These are phyloP conservation scores for Stomorhina lunata DNA, from an alignment of 2,888 invertebrate species.

Conservation along the genomic window DNA sequence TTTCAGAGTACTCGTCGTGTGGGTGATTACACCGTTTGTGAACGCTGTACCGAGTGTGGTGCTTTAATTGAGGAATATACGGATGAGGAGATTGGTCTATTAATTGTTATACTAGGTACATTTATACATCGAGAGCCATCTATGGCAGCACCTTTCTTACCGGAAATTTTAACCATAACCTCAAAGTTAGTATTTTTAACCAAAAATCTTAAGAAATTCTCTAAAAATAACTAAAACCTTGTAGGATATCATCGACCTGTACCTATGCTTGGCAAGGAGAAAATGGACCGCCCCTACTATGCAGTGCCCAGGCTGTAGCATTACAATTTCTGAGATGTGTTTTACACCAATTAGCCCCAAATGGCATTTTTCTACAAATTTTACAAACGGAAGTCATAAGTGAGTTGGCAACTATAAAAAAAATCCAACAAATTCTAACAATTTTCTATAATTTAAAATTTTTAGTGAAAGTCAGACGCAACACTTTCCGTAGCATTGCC, in stretches of 20 bases:
- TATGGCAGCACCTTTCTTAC: slow-evolving; percentile 95
- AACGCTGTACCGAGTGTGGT: slow-evolving; percentile 92
- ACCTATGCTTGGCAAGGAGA: slow-evolving; percentile 95
- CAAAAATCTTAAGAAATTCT: neutral
- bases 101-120: slow-evolving; percentile 95
- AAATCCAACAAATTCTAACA: neutral
- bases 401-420: slow-evolving; percentile 76
- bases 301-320: slow-evolving; percentile 96
- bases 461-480: slow-evolving; percentile 82
- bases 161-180: slow-evolving; percentile 93
- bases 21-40: slow-evolving; percentile 87
- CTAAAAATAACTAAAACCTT: neutral
- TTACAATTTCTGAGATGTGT: slow-evolving; percentile 98
- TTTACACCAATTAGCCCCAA: slow-evolving; percentile 97
- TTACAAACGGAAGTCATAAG: slow-evolving; percentile 94
- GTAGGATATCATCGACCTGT: slow-evolving; percentile 87
- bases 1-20: slow-evolving; percentile 82
- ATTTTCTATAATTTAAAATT: neutral
- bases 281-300: slow-evolving; percentile 92
- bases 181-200: slow-evolving; percentile 87
- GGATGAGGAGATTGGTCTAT: slow-evolving; percentile 96
- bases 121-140: slow-evolving; percentile 98
- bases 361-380: slow-evolving; percentile 97
- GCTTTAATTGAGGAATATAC: slow-evolving; percentile 94
- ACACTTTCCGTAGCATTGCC: slow-evolving; percentile 96